phyloP scores from a whole-genome alignment of 2,113 vertebrate species.

The Aptenodytes patagonicus region DNA sequence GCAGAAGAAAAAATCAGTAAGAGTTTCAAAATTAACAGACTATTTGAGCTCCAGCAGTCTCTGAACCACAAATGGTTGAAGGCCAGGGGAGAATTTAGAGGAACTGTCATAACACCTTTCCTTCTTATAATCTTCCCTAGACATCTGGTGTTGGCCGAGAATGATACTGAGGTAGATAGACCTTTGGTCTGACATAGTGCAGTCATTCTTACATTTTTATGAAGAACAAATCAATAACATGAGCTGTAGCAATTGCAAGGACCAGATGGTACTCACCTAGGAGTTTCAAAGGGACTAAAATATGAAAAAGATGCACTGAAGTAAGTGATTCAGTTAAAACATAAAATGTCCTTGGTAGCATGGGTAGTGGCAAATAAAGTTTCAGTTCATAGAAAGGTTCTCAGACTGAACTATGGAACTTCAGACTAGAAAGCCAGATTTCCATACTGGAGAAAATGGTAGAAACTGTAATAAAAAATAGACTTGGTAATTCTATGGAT shows the following conservation, averaged over 20 bases:
- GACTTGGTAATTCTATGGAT: not conserved
- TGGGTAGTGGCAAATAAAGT: not conserved
- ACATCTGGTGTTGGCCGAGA: constrained; percentile 11
- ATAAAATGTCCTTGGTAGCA: not conserved
- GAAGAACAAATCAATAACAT: constrained; percentile 55
- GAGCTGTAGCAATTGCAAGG: constrained; percentile 22
- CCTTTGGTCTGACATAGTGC: not conserved
- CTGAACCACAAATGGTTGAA: not conserved
- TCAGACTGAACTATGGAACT: not conserved
- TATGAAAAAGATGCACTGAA: constrained; percentile 26
- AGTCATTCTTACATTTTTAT: constrained; percentile 24
- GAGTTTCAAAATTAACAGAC: not conserved
- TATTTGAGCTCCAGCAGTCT: not conserved
- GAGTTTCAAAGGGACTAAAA: constrained; percentile 36
- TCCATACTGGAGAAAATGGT: not conserved
- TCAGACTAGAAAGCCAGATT: not conserved
- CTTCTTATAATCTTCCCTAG: not conserved
- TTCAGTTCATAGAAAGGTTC: not conserved
- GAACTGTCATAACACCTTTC: not conserved
- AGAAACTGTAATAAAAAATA: not conserved
- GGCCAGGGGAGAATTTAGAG: not conserved
- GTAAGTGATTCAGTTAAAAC: not conserved
- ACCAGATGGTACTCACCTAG: constrained; percentile 44
- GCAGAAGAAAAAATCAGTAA: not conserved
- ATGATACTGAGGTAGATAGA: not conserved